These are phyloP conservation scores for Cybosia mesomella DNA, from an alignment of 2,888 invertebrate genomes.

Conservation along the genomic window DNA sequence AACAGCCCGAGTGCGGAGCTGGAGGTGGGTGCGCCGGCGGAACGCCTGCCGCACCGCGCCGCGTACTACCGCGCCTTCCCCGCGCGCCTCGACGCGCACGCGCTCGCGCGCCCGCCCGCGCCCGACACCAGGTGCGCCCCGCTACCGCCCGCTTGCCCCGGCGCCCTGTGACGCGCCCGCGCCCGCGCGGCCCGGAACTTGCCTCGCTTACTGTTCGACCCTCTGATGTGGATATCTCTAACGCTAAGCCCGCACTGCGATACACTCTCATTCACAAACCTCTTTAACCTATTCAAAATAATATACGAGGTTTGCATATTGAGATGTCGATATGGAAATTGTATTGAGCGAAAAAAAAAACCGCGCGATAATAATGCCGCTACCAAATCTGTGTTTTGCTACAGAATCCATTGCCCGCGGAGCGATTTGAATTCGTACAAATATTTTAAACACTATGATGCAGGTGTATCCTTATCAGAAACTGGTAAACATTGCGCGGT, in stretches of 20 bases:
- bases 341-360: neutral
- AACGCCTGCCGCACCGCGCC: constrained; percentile 91
- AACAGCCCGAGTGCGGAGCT: constrained; percentile 91
- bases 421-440: too few relatives aligned
- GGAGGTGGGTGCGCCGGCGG: constrained; percentile 93
- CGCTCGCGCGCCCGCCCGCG: constrained; percentile 76
- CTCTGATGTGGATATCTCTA: neutral
- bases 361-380: neutral
- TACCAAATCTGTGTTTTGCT: neutral
- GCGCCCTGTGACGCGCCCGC: constrained; percentile 19
- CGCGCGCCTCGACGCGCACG: constrained; percentile 91
- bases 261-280: neutral
- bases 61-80: constrained; percentile 94
- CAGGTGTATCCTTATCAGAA: neutral
- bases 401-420: neutral
- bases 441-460: too few relatives aligned
- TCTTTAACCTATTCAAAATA: neutral
- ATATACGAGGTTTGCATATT: neutral
- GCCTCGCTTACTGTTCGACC: constrained; percentile 4
- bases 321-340: neutral
- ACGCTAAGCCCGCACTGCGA: neutral
- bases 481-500: neutral
- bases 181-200: neutral
- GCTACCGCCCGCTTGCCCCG: constrained; percentile 22
- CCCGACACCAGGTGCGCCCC: constrained; percentile 77